Conservation (phyloP, 2,888 invertebrate genomes). For the Mythimna albipuncta region DNA sequence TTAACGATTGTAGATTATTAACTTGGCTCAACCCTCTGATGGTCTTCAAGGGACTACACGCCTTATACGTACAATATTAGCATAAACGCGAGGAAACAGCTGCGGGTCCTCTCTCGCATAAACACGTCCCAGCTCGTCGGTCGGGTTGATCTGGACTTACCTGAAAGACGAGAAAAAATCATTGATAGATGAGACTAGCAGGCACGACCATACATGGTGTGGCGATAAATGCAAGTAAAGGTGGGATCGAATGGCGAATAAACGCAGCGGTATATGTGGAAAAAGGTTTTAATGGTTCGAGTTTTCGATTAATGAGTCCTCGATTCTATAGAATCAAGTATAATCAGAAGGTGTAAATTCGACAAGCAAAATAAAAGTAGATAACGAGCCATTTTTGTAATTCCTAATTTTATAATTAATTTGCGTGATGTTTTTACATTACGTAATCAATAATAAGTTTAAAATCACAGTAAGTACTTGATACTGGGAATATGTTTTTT, state of each 20-base stretch:
- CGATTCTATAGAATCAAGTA: conserved; percentile 2
- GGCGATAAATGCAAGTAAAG: conserved; percentile 49
- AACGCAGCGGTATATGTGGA: conserved; percentile 17
- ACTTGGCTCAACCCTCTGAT: too few species aligned
- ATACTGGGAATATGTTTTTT: too few species aligned
- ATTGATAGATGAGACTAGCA: conserved; percentile 67
- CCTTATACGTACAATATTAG: conserved; percentile 50
- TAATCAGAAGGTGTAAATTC: neutral
- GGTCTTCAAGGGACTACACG: too few species aligned
- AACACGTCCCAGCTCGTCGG: conserved; percentile 60
- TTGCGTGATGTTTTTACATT: too few species aligned
- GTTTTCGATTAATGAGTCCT: conserved; percentile 37
- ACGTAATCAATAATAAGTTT: too few species aligned
- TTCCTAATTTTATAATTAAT: too few species aligned
- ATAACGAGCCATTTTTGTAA: neutral
- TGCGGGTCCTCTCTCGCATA: conserved; percentile 55
- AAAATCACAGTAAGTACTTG: too few species aligned
- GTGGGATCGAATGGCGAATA: conserved; percentile 26
- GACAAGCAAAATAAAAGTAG: neutral
- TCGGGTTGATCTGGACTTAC: conserved; percentile 68
- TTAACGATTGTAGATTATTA: too few species aligned
- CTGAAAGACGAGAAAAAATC: conserved; percentile 72
- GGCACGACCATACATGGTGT: conserved; percentile 41
- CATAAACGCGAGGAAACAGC: conserved; percentile 63
- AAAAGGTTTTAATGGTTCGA: conserved; percentile 22